These are phyloP conservation scores for Clanis bilineata DNA, from an alignment of 2,888 invertebrate species.

Conservation along the genomic window DNA sequence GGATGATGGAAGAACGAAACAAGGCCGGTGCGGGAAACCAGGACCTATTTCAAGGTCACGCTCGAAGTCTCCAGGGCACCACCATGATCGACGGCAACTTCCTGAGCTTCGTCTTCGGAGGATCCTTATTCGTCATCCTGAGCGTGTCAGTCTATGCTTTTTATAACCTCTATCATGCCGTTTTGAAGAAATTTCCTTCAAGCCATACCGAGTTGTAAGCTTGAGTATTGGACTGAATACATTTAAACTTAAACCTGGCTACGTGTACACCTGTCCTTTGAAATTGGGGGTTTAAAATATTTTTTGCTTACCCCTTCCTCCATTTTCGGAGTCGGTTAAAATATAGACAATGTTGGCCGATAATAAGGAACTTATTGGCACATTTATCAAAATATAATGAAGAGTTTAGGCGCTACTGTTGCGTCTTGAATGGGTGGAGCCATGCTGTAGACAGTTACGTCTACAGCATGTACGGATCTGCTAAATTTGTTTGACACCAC, in stretches of 20 bases:
- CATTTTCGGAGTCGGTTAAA: too few relatives aligned
- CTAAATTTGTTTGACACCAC: too few relatives aligned
- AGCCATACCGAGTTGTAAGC: slow-evolving; percentile 90
- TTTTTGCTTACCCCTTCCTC: too few relatives aligned
- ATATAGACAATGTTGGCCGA: too few relatives aligned
- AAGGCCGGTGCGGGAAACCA: slow-evolving; percentile 72
- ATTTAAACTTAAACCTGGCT: background rate
- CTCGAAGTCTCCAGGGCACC: slow-evolving; percentile 72
- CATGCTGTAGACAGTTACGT: too few relatives aligned
- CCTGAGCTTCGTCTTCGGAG: slow-evolving; percentile 91
- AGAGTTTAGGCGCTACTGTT: too few relatives aligned
- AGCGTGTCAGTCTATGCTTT: slow-evolving; percentile 93
- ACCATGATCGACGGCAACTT: slow-evolving; percentile 92
- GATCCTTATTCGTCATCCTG: slow-evolving; percentile 89
- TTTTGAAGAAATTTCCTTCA: slow-evolving; percentile 91
- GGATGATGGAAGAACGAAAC: slow-evolving; percentile 89
- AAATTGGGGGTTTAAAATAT: too few relatives aligned
- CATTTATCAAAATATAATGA: too few relatives aligned
- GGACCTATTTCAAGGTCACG: slow-evolving; percentile 74
- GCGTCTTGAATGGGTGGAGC: too few relatives aligned
- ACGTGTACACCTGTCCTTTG: too few relatives aligned
- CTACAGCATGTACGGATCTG: too few relatives aligned
- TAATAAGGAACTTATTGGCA: too few relatives aligned
- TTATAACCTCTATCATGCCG: slow-evolving; percentile 85
- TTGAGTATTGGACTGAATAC: background rate